Evolutionary conservation across 2,113 vertebrate genomes (phyloP), one percentile per base, ranked within the genome.

Genomic region (Gymnogyps californianus): DNA sequence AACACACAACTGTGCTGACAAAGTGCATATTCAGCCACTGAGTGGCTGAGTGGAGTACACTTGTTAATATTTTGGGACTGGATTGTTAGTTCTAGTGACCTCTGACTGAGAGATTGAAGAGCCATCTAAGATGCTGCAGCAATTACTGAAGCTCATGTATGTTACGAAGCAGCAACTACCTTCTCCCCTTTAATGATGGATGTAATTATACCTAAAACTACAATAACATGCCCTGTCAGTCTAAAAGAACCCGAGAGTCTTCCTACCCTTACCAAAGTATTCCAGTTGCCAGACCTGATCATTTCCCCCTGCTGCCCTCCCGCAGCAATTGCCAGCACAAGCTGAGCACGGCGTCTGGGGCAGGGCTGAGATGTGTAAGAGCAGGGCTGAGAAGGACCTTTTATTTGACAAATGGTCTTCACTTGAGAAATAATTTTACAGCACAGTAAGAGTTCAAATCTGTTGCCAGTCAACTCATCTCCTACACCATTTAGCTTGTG

Each of bases 321-420:
- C 2, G 0, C 24, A 76, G 32, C 57, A 44, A 36, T 31, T 51
- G 24, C 51, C 61, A 66, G 40, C 57, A 42, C 7, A 72, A 71
- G 31, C 34, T 34, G 13, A 62, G 36, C 0, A 0, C 26, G 67
- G 9, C 22, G 55, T 3, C 0, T 19, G 40, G 22, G 34, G n/a
- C 17, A 29, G 7, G 26, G 38, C 52, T 58, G 58, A 51, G 47
- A 36, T 11, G 16, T 14, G 46, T 28, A 24, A 51, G 16, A 42
- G 34, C 25, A 32, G 19, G 40, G 38, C 38, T 80, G 44, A 75
- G 67, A 70, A 91, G 7, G 16, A 21, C 22, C 16, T 87, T 83
- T 24, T 25, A 14, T 57, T 38, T 44, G 34, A 75, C 22, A 46
- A 75, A 55, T 8, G 38, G 10, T 54, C 46, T 89, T 84, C 0